Evolutionary conservation across 2,888 invertebrate genomes (phyloP).

Genomic region (Protophormia terraenovae): DNA sequence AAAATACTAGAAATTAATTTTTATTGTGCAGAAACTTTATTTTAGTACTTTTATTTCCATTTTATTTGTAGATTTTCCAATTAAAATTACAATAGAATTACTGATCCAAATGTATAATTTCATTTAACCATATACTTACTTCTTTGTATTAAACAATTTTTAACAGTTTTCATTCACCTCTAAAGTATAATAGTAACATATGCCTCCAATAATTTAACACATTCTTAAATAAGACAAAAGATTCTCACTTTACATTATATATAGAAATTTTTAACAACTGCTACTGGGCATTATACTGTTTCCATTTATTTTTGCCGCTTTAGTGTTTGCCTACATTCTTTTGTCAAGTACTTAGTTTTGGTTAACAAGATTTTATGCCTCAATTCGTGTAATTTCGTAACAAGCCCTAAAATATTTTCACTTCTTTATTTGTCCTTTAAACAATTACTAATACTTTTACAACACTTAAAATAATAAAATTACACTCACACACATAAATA

Average conservation of each 20-base stretch:
- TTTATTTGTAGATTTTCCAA: too few relatives aligned
- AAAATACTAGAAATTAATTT: too few relatives aligned
- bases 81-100: too few relatives aligned
- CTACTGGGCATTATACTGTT: neutral
- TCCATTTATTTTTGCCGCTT: neutral
- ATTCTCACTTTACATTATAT: neutral
- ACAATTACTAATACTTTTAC: constrained; percentile 28
- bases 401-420: constrained; percentile 31
- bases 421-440: neutral
- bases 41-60: too few relatives aligned
- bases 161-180: too few relatives aligned
- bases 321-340: neutral
- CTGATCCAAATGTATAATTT: too few relatives aligned
- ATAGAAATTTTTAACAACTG: neutral
- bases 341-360: constrained; percentile 49
- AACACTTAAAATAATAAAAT: constrained; percentile 35
- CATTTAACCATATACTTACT: too few relatives aligned
- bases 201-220: constrained; percentile 50
- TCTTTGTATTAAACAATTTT: too few relatives aligned
- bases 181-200: constrained; percentile 18
- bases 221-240: constrained; percentile 30
- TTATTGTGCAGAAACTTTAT: too few relatives aligned
- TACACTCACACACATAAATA: neutral
- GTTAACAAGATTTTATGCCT: constrained; percentile 64
- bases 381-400: constrained; percentile 53